Base-by-base conservation (phyloP, 2,797 vertebrate species). In the Myotis pilosus region DNA sequence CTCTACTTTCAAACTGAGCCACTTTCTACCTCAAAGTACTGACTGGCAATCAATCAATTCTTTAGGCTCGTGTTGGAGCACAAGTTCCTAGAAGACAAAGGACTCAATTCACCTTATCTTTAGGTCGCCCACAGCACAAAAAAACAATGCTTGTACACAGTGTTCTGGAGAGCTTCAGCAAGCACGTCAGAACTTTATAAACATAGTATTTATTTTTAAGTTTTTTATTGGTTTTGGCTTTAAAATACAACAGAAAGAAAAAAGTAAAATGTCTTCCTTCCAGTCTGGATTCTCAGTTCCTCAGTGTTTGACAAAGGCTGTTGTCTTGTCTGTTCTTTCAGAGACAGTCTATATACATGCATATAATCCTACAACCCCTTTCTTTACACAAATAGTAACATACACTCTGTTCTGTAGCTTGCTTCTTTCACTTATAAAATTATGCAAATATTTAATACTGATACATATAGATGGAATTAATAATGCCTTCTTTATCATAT, bases 221-320 rank as follows among this genome's bases (percentile, higher is more conserved):
- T 44, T 94, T 91, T 74, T 51, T 38, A 41, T 82, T 95, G n/a
- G 76, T 20, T 87, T 93, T 49, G 36, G n/a, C 62, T 94, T 62
- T 79, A 86, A 87, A 79, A 83, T 69, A 41, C 81, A 76, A 53
- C n/a, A 89, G 60, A 33, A 79, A 30, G 64, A 83, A 92, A 93
- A 55, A 16, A 90, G 3, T 13, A 75, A 78, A 93, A 80, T 38
- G 16, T 57, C 44, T 49, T 79, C 72, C 72, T 89, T 64, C n/a
- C 47, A 25, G 20, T 44, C 72, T 72, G 36, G 23, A 69, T 44
- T 44, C 36, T 68, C 49, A 62, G 36, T 13, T 41, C 41, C 55
- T 51, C 22, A 57, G 38, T 28, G 30, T 10, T 60, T 84, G 36
- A 23, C 44, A 85, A 44, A 38, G 13, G 60, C 44, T 64, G 5